Evolutionary conservation across 53 echinoderm and acorn worm genomes (phyloP).

Genomic region (Stichopus horrens): DNA sequence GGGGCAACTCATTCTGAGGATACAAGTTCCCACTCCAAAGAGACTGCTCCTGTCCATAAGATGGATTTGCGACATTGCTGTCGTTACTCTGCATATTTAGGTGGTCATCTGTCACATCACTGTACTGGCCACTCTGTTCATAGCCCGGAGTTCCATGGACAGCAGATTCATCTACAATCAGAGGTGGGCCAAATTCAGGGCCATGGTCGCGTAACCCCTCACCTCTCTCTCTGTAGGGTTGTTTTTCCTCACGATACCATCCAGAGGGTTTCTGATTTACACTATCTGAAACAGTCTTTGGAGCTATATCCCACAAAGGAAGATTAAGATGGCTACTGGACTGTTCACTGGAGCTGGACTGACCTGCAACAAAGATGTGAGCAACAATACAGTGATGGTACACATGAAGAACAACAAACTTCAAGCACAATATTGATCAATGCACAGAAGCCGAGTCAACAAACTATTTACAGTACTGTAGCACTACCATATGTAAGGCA

Average conservation of each 20-base stretch:
- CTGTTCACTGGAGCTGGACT: background rate
- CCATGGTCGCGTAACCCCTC: background rate
- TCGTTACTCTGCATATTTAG: background rate
- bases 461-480: too few species aligned
- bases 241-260: background rate
- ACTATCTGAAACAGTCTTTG: background rate
- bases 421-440: too few species aligned
- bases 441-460: too few species aligned
- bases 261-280: background rate
- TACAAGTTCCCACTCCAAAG: background rate
- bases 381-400: too few species aligned
- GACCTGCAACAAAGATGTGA: background rate
- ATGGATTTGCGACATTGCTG: background rate
- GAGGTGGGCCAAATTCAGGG: background rate
- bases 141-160: background rate
- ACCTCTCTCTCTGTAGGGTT: background rate
- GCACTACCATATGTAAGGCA: too few species aligned
- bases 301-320: conserved; percentile 15
- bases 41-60: background rate
- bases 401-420: too few species aligned
- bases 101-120: background rate
- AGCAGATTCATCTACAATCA: background rate
- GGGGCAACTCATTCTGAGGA: background rate
- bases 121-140: background rate
- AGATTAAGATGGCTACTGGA: background rate